Evolutionary conservation across 1,140 invertebrate species (phyloP).

Genomic region (Euura lappo): DNA sequence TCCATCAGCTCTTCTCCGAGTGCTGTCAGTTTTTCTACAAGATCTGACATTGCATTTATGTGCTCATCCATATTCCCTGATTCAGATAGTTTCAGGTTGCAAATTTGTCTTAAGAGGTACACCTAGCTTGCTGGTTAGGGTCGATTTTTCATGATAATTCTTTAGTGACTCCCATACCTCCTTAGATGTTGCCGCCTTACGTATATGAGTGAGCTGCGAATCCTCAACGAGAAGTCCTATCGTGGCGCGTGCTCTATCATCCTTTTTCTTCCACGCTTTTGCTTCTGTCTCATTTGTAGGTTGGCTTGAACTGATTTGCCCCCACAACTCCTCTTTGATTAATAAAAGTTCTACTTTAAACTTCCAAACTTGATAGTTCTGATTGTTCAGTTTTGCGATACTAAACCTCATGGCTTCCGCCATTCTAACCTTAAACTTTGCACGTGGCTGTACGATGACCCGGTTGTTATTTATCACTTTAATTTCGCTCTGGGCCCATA

Average conservation of each 20-base stretch:
- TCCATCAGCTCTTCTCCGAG: conserved; percentile 24
- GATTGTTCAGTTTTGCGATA: conserved; percentile 16
- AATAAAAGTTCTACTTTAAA: too few species aligned
- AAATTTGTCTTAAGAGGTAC: conserved; percentile 22
- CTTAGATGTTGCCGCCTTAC: conserved; percentile 17
- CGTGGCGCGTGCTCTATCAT: conserved; percentile 16
- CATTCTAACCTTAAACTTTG: not conserved
- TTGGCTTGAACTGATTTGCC: conserved; percentile 1
- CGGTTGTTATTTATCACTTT: not conserved
- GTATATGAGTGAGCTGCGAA: conserved; percentile 17
- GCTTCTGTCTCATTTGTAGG: not conserved
- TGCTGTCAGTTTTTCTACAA: conserved; percentile 21
- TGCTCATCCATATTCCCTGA: conserved; percentile 21
- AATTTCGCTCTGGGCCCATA: not conserved
- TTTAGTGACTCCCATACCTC: conserved; percentile 22
- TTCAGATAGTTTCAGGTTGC: conserved; percentile 18
- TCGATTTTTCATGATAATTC: conserved; percentile 25
- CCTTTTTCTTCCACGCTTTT: conserved; percentile 16
- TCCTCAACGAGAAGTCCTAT: conserved; percentile 26
- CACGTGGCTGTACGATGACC: not conserved
- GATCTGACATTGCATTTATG: conserved; percentile 15
- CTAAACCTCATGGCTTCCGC: not conserved
- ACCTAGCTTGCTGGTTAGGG: conserved; percentile 24
- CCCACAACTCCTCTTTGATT: conserved; percentile 25
- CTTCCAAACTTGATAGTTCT: conserved; percentile 22